Percentiles rank a stretch among this genome's conserved stretches.
Evolutionary conservation across 2,797 vertebrate genomes (phyloP).

Genomic region (Melanotaenia nigrans): DNA sequence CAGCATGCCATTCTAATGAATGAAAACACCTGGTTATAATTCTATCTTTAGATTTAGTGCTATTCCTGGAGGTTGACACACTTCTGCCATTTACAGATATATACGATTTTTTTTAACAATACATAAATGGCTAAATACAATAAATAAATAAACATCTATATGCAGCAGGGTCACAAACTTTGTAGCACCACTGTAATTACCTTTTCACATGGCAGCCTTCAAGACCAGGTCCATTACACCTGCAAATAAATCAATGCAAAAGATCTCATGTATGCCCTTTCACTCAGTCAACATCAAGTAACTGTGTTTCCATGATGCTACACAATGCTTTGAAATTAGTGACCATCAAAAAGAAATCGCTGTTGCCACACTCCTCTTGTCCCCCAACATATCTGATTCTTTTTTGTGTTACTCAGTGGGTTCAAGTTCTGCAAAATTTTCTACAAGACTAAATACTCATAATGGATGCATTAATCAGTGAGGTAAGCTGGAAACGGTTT

Average conservation of each 20-base stretch:
- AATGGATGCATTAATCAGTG: constrained; percentile 25
- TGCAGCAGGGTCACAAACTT: background rate
- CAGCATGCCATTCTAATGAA: background rate
- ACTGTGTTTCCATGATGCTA: constrained; percentile 9
- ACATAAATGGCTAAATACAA: background rate
- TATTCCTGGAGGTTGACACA: background rate
- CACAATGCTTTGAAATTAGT: constrained; percentile 5
- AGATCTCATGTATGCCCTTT: background rate
- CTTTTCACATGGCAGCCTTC: constrained; percentile 81
- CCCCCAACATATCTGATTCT: constrained; percentile 20
- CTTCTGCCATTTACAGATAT: background rate
- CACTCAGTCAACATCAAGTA: background rate
- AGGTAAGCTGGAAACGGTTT: constrained; percentile 18
- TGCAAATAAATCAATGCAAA: constrained; percentile 69
- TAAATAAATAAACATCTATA: background rate
- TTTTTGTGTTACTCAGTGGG: constrained; percentile 20
- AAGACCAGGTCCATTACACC: constrained; percentile 88
- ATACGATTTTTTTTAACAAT: background rate
- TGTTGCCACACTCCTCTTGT: constrained; percentile 1
- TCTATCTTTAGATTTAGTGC: background rate
- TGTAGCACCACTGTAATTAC: constrained; percentile 71
- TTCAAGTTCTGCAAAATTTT: constrained; percentile 4
- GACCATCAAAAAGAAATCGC: constrained; percentile 14
- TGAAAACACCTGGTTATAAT: background rate
- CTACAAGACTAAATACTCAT: constrained; percentile 24